Conservation (phyloP, 2,113 vertebrate species). For the Argyrosomus japonicus region DNA sequence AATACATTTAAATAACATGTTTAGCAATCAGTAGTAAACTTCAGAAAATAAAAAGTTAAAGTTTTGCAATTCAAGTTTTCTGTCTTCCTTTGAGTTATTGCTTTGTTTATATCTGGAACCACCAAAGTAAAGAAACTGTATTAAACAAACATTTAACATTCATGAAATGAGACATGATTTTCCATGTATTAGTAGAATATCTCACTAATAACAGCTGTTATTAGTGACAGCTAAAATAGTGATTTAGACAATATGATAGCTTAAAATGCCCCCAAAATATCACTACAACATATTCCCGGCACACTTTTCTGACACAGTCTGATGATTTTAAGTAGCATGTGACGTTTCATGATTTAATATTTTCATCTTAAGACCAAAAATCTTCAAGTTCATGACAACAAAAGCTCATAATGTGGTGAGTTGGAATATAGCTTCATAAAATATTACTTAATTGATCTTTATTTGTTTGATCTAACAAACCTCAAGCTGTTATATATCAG, state of each 20-base stretch:
- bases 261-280: background rate
- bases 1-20: slow-evolving; percentile 36
- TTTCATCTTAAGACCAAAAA: slow-evolving; percentile 19
- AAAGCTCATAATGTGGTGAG: background rate
- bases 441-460: slow-evolving; percentile 24
- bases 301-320: background rate
- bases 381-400: background rate
- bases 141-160: slow-evolving; percentile 19
- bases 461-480: slow-evolving; percentile 15
- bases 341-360: slow-evolving; percentile 3
- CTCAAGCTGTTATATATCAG: slow-evolving; percentile 12
- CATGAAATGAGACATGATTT: background rate
- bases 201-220: background rate
- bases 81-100: background rate
- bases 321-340: slow-evolving; percentile 13
- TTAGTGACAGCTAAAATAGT: no score
- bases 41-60: background rate
- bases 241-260: background rate
- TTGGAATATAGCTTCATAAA: slow-evolving; percentile 12
- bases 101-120: slow-evolving; percentile 12
- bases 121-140: background rate
- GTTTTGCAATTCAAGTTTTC: slow-evolving; percentile 38
- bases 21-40: slow-evolving; percentile 20
- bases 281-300: background rate
- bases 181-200: slow-evolving; percentile 34